Base-by-base conservation (phyloP, 2,888 invertebrate species). In the Mactromeris polynyma region DNA sequence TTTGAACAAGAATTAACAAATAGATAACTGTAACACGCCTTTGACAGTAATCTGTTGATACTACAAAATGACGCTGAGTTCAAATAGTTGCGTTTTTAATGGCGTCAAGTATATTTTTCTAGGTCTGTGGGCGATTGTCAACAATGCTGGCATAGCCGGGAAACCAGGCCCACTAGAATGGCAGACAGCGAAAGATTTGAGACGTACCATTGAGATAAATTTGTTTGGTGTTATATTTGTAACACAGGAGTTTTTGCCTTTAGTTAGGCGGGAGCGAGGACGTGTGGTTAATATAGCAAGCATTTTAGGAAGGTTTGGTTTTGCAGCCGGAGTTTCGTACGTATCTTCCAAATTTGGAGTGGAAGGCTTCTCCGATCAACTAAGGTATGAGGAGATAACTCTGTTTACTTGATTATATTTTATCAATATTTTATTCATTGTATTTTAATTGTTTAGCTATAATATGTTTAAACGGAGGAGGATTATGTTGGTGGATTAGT, bases 161-260 rank as follows among this genome's bases (percentile, higher is more conserved):
- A 51, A 86, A 6, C 88, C 94, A 7, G 94, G 95, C 19, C 94
- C 93, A 1, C 93, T 95, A 26, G 97, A 97, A 87, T 96, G 96
- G 94, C 91, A 95, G 31, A 93, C 93, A 6, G 90, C 94, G 2
- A 94, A 95, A 7, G 88, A 93, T 40, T 97, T 96, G 89, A 82
- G 89, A 19, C 86, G 89, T 40, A 91, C 91, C 17, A 85, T 94
- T 3, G 92, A 89, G 0, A 92, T 96, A 36, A 97, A 97, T 90
- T 83, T 95, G 14, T 94, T 94, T 81, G 97, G 97, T 19, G 94
- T 96, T 1, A 94, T 96, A n/a, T 92, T 94, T 64, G 92, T 93
- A 14, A 93, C 93, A 0, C 90, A 89, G 31, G 81, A 89, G 14
- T 95, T 95, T 88, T 88, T 95, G 11, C 95, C 95, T 3, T 85